Base-by-base conservation (phyloP, 1,140 invertebrate species). In the Dinoponera quadriceps region DNA sequence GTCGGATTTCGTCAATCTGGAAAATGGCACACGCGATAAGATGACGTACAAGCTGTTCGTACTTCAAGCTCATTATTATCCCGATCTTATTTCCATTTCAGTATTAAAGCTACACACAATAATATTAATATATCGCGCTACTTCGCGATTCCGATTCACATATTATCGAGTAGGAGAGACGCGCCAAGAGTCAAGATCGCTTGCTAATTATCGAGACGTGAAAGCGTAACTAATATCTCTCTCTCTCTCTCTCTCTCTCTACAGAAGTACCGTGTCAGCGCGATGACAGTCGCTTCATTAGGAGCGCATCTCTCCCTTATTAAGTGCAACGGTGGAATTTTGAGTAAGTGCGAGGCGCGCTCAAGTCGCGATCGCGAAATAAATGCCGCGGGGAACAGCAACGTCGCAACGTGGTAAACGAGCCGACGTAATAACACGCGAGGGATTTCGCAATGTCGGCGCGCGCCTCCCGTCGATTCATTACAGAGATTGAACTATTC, bases 401-500 rank as follows among this genome's bases (percentile, higher is more conserved):
- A 57, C 20, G 48, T 29, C 27, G 27, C 29, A n/a, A 22, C 20
- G 13, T 54, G 14, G 9, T 66, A 55, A 66, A 33, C 7, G 38
- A 44, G 54, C n/a, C 73, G 60, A 55, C 22, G 48, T 77, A 77
- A 66, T 66, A 77, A 66, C 74, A 66, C 48, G 33, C 3, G 18
- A 27, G 60, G n/a, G 62, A 66, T 77, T 66, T 66, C 74, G 49
- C 48, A 77, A 66, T 77, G 0, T 60, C 11, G 38, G 9, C 27
- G 59, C 27, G 73, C 59, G 44, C 44, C 20, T n/a, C n/a, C 25
- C 55, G 57, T 2, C 62, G 49, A 77, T 66, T 77, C 62, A 77
- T 77, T 66, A 77, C 33, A 54, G 49, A 66, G 60, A 29, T 38
- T 77, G 66, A 72, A 81, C 72, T 81, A 81, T 81, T 81, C 5